Base-by-base conservation (phyloP, 2,113 vertebrate genomes). In the Bothrops jararaca region DNA sequence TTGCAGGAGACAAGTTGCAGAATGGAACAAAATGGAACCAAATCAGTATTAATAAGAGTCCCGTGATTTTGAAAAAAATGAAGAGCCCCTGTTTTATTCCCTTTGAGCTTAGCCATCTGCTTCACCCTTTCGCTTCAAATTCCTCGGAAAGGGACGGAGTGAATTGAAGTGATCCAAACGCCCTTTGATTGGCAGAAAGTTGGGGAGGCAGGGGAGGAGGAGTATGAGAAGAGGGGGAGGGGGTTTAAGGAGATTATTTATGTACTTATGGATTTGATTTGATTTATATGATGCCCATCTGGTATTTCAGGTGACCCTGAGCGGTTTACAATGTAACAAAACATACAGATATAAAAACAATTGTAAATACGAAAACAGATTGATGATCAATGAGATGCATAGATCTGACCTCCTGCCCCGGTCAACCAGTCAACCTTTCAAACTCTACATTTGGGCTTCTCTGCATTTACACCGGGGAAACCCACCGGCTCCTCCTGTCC, bases 1-100 rank as follows among this genome's bases (percentile, higher is more conserved):
- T 95, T 96, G 95, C 88, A 86, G 80, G 93, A 97, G 96, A 97
- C 92, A 95, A 95, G 91, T 90, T 95, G 90, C 94, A 96, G 96
- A 97, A 96, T 3, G 56, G 96, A 97, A 95, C 93, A 94, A 96
- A 80, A 94, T 95, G 89, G 93, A 93, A 96, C 93, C 94, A 94
- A 95, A 95, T 95, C 23, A 0, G 95, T 94, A 94, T 96, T 97
- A 96, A 96, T 95, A 95, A 96, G 88, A 92, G 91, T 9, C 1
- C 95, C 92, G 94, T 91, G 95, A 92, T 96, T 95, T 89, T 45
- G 93, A 0, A 91, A 92, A 48, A 12, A 39, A 80, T 20, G 39
- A 80, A 39, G 39, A 80, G 15, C 5, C 69, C 34, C 74, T 80
- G 1, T 80, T 54, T 42, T 39, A 34, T 69, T 90, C 87, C 39